Evolutionary conservation across 1,140 invertebrate genomes (phyloP).

Genomic region (Papilio machaon): DNA sequence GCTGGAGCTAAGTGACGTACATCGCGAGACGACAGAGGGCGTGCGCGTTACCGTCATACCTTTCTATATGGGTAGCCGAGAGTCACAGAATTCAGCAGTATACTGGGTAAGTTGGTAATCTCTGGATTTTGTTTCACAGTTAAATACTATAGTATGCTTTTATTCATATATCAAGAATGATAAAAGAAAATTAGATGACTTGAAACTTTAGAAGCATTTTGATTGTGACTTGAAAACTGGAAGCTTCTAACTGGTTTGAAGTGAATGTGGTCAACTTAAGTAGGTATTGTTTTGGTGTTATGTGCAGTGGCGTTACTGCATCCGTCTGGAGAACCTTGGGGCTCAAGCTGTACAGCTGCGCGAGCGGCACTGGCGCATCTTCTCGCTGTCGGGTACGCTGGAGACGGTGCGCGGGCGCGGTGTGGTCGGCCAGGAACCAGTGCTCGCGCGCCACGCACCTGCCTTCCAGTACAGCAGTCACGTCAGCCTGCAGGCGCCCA

Average conservation of each 20-base stretch:
- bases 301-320: conserved; percentile 97
- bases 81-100: conserved; percentile 93
- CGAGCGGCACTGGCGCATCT: conserved; percentile 98
- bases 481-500: conserved; percentile 97
- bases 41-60: conserved; percentile 98
- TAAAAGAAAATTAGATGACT: too few relatives aligned
- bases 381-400: conserved; percentile 95
- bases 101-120: conserved; percentile 89
- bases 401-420: conserved; percentile 97
- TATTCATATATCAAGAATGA: too few relatives aligned
- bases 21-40: conserved; percentile 98
- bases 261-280: too few relatives aligned
- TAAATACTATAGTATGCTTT: too few relatives aligned
- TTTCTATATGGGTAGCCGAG: conserved; percentile 97
- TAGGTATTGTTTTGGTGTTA: background rate
- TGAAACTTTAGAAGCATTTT: too few relatives aligned
- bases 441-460: conserved; percentile 92
- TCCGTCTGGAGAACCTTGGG: conserved; percentile 96
- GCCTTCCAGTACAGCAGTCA: conserved; percentile 99
- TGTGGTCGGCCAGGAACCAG: conserved; percentile 97
- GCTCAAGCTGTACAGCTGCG: conserved; percentile 94
- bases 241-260: too few relatives aligned
- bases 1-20: conserved; percentile 98
- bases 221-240: too few relatives aligned
- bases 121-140: too few relatives aligned